Base-by-base conservation (phyloP, 2,797 vertebrate genomes). In the Sebastes paucispinis region DNA sequence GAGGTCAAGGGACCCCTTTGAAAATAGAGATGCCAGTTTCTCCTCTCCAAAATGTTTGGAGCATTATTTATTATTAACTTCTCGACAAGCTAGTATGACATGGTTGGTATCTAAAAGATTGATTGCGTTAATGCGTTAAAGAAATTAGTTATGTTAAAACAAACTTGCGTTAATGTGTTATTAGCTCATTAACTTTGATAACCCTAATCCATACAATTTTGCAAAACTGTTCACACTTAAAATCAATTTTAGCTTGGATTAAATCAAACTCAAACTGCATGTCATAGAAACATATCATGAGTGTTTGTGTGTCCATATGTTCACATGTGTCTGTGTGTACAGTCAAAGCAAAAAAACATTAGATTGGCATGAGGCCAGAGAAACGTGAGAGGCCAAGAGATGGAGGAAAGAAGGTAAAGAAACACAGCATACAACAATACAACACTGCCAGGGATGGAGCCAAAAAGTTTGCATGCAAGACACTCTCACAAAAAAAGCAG, bases 361-460 rank as follows among this genome's bases (percentile, higher is more conserved):
- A 73, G 32, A 66, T 16, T 4, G 9, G 27, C 24, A 12, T 63
- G 20, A 20, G 14, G 34, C 14, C 39, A 54, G 69, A 69, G 14
- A 73, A 69, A 57, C 8, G 29, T 25, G 20, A 80, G 20, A 57
- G 47, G 54, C 57, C 29, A 66, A 60, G 72, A 70, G 64, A 0
- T 52, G 71, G 63, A 78, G 77, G 65, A 78, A 73, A 70, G 64
- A 67, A 6, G 55, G 71, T 74, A 81, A 67, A 81, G 36, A 78
- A 76, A 68, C 31, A 24, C 22, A 39, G 59, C 24, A 39, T 29
- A 58, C 47, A 36, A 72, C 8, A 72, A 52, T 16, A 39, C 50
- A 52, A 31, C 27, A 39, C 12, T 59, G 59, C 54, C 22, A 54
- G 27, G 36, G 25, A 64, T 9, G n/a, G 24, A 64, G 69, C 55